Evolutionary conservation across 2,888 invertebrate species (phyloP), one percentile per base, ranked within the genome.

Genomic region (Drepana falcataria): DNA sequence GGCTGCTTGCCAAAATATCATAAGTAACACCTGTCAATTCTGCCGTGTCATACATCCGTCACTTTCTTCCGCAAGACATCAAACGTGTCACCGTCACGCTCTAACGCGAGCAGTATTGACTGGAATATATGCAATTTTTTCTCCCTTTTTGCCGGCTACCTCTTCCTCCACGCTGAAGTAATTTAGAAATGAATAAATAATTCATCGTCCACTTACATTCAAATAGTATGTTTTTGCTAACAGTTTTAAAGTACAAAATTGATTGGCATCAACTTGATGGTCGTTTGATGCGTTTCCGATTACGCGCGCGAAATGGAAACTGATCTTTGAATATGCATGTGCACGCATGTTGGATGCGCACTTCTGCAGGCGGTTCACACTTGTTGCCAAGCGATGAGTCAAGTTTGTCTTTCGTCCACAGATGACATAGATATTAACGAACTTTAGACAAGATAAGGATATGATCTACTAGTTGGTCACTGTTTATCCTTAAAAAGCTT

Each of bases 291-390:
- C 76, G 77, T 85, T 88, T 85, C 86, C 85, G 87, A 87, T 87
- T 89, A 85, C 85, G 82, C 77, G 82, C 79, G 77, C 82, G 81
- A 87, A 89, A 87, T 88, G 85, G 81, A 87, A 87, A 87, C 84
- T 77, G 83, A 87, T 86, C 85, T 88, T 87, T 88, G 87, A 88
- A 89, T 89, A 88, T 89, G 83, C 71, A 87, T 87, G 81, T 70
- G 74, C 78, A 81, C 76, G 76, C 76, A 71, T 70, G 71, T 54
- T 70, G 71, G 68, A 68, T 79, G 74, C 71, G 68, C 68, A 74
- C 71, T 77, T 77, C 78, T 71, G 72, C 64, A 56, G 61, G 60
- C 59, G 56, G 65, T 68, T 68, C 66, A 55, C 69, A 66, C 68
- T 70, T 63, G 58, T 64, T 63, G 61, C 59, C 55, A 53, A 37